A percentile compares a stretch with the other conserved stretches of the same genome.
Conservation (phyloP, 2,113 vertebrate species). For the Pangasianodon hypophthalmus region DNA sequence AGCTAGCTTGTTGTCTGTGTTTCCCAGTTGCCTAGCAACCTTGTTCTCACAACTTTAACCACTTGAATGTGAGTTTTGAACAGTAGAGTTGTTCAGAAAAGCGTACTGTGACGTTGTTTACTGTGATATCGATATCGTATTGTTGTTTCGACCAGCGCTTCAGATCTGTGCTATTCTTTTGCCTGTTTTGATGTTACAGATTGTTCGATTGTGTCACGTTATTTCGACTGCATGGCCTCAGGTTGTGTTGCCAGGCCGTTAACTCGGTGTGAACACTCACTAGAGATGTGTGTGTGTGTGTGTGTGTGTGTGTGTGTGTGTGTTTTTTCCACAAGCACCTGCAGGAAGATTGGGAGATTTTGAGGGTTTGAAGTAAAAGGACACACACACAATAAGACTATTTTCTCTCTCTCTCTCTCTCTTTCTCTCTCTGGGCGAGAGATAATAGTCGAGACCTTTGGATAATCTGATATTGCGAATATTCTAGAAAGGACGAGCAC, state of each 20-base stretch:
- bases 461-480: slow-evolving; percentile 28
- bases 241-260: not conserved
- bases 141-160: not conserved
- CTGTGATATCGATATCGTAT: not conserved
- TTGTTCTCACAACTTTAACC: not conserved
- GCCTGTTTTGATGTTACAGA: not conserved
- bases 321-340: not conserved
- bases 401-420: not conserved
- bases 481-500: not conserved
- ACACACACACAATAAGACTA: slow-evolving; percentile 17
- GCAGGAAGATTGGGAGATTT: not conserved
- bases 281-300: not conserved
- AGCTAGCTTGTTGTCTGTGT: not conserved
- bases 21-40: slow-evolving; percentile 1
- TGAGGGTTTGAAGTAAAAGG: slow-evolving; percentile 22
- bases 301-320: too few relatives aligned
- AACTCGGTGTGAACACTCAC: not conserved
- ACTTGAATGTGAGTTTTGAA: not conserved
- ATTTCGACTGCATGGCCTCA: not conserved
- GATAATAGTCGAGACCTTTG: slow-evolving; percentile 23
- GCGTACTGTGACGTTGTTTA: not conserved
- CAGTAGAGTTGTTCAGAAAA: not conserved
- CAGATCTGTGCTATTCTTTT: not conserved
- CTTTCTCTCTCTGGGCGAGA: slow-evolving; percentile 2
- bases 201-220: not conserved